Base-by-base conservation (phyloP, 1,140 invertebrate species). In the Lordiphosa mommai region DNA sequence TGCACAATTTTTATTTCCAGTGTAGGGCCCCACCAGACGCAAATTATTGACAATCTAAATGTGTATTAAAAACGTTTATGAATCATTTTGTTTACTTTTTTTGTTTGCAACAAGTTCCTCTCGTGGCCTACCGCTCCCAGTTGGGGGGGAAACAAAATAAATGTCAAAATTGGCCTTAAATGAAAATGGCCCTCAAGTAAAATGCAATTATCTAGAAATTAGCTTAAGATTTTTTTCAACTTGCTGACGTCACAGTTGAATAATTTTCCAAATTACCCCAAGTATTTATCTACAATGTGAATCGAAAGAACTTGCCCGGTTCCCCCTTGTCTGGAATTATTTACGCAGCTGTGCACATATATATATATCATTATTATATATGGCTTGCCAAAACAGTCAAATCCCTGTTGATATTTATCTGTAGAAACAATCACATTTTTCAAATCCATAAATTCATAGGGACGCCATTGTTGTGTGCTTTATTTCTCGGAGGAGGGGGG, bases 391-490 rank as follows among this genome's bases (percentile, higher is more conserved):
- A n/a, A n/a, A n/a, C n/a, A n/a, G n/a, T n/a, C n/a, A n/a, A n/a
- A n/a, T n/a, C n/a, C n/a, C n/a, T n/a, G n/a, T n/a, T n/a, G n/a
- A n/a, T n/a, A n/a, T n/a, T n/a, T n/a, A n/a, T n/a, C n/a, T n/a
- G n/a, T n/a, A n/a, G n/a, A n/a, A n/a, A n/a, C n/a, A n/a, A n/a
- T n/a, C n/a, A n/a, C n/a, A n/a, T n/a, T n/a, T n/a, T n/a, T n/a
- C n/a, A n/a, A n/a, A n/a, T n/a, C n/a, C n/a, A n/a, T n/a, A 14
- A 10, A n/a, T 3, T 16, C 6, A 46, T 67, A 80, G 76, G 76
- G 76, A 80, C 76, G 76, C 77, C 76, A 82, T 82, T 59, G 71
- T 74, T 80, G 71, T 82, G 71, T 69, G 48, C 55, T 76, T 67
- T 80, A 80, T 80, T 82, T 52, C 56, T 57, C 50, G 41, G 55